Evolutionary conservation across 30 jellyfish, hydroid and myxozoan genomes (phyloP).

Genomic region (Hydra vulgaris): DNA sequence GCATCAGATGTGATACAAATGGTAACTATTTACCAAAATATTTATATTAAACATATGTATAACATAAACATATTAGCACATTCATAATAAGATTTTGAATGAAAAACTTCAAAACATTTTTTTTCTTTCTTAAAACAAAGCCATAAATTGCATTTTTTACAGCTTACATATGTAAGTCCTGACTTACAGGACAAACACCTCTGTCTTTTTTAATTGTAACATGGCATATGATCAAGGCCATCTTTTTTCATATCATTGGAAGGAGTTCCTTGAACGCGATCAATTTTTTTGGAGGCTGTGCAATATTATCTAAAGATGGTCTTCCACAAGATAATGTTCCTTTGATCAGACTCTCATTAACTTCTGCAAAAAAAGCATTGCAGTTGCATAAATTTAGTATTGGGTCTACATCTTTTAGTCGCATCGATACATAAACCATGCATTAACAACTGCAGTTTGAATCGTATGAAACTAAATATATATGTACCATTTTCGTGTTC

Average conservation of each 20-base stretch:
- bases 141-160: constrained; percentile 16
- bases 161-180: constrained; percentile 5
- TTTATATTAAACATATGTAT: too few species aligned
- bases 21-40: too few species aligned
- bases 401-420: constrained; percentile 6
- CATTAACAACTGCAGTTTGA: constrained; percentile 16
- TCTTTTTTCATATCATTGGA: constrained; percentile 2
- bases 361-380: not conserved
- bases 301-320: constrained; percentile 11
- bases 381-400: not conserved
- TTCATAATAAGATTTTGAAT: too few species aligned
- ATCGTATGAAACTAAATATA: constrained; percentile 24
- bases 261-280: constrained; percentile 8
- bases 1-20: too few species aligned
- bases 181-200: constrained; percentile 12
- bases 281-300: constrained; percentile 7
- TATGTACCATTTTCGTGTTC: constrained; percentile 24
- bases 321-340: constrained; percentile 2
- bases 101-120: constrained; percentile 15
- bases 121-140: constrained; percentile 14
- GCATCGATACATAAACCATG: constrained; percentile 25
- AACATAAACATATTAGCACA: too few species aligned
- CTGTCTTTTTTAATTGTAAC: constrained; percentile 18
- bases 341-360: constrained; percentile 2
- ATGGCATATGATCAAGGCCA: constrained; percentile 23